Percentiles rank a stretch among this genome's conserved stretches.
Evolutionary conservation across 2,797 vertebrate genomes (phyloP).

Genomic region (Capromys pilorides): DNA sequence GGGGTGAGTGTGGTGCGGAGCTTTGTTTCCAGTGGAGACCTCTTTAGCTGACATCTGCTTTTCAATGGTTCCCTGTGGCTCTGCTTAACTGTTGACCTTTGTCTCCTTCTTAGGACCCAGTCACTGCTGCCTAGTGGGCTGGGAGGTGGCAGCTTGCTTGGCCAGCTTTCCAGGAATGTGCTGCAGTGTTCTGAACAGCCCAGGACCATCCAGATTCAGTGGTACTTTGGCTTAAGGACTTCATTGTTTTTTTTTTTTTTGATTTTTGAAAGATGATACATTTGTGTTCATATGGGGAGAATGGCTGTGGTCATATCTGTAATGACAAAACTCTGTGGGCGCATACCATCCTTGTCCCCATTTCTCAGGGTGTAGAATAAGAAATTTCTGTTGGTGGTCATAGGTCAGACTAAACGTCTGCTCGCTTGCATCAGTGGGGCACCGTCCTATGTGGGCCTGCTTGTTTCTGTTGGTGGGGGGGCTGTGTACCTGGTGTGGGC

Average conservation of each 20-base stretch:
- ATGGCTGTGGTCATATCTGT: not conserved
- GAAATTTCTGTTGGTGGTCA: constrained; percentile 7
- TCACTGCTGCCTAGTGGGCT: not conserved
- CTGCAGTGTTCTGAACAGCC: not conserved
- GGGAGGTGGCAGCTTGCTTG: not conserved
- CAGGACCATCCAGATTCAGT: not conserved
- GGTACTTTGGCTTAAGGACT: not conserved
- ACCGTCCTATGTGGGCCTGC: not conserved
- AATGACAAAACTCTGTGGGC: not conserved
- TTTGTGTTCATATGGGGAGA: not conserved
- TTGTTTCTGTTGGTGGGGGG: not conserved
- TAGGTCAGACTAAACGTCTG: not conserved
- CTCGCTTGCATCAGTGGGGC: not conserved
- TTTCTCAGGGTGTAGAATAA: not conserved
- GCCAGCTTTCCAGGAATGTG: not conserved
- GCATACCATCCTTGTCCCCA: not conserved
- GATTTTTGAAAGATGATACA: not conserved
- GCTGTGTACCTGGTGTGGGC: not conserved
- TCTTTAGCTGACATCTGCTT: not conserved
- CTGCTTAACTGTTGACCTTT: not conserved
- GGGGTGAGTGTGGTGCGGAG: not conserved
- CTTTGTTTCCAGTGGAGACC: not conserved
- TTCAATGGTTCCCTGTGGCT: not conserved
- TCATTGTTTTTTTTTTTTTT: not conserved
- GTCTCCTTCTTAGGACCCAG: not conserved